Conservation (phyloP, 1,140 invertebrate species). For the Muscidifurax raptorellus region DNA sequence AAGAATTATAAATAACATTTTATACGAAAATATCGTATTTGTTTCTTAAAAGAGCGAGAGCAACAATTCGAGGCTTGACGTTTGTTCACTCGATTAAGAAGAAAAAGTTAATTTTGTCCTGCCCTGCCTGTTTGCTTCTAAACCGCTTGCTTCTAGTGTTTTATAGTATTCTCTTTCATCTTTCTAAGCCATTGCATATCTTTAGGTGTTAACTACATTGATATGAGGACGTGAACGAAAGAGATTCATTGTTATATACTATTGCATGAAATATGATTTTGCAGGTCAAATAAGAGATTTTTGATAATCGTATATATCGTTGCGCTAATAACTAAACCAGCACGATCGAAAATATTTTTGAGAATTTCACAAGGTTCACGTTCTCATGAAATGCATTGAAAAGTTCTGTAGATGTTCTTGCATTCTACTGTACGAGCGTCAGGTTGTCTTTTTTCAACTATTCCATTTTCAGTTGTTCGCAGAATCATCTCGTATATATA, state of each 20-base stretch:
- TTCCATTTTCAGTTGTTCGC: conserved; percentile 18
- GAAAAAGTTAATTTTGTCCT: conserved; percentile 54
- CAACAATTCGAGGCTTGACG: conserved; percentile 41
- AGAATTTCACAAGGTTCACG: conserved; percentile 12
- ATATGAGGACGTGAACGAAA: conserved; percentile 11
- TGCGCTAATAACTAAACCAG: no score
- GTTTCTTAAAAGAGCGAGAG: conserved; percentile 14
- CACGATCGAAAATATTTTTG: no score
- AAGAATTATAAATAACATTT: background rate
- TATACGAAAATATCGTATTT: background rate
- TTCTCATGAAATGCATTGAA: conserved; percentile 21
- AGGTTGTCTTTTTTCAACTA: conserved; percentile 4
- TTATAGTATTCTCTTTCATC: conserved; percentile 34
- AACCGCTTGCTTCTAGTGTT: conserved; percentile 62
- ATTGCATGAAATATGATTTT: background rate
- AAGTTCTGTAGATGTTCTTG: conserved; percentile 21
- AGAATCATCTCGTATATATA: background rate
- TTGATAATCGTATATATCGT: no score
- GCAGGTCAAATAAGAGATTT: no score
- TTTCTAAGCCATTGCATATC: conserved; percentile 12
- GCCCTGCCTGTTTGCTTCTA: conserved; percentile 61
- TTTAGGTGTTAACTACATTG: background rate
- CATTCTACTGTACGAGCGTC: background rate
- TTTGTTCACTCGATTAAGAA: conserved; percentile 32
- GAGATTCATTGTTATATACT: background rate